A percentile compares a stretch with the other conserved stretches of the same genome.
These are phyloP conservation scores for Natrix natrix DNA, from an alignment of 2,797 vertebrate species.

Conservation along the genomic window DNA sequence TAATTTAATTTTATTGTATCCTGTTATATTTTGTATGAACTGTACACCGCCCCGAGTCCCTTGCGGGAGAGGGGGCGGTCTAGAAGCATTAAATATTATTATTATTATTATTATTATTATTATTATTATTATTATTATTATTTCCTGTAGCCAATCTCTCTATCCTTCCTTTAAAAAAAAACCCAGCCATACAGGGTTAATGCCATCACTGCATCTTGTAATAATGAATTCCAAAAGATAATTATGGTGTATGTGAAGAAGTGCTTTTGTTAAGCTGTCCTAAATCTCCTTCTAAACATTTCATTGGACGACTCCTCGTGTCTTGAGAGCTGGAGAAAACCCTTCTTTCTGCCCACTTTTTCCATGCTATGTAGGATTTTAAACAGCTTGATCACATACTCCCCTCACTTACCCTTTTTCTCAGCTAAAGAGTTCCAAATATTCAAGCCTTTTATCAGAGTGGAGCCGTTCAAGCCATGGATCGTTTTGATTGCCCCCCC, in stretches of 20 bases:
- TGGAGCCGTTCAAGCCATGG: neutral
- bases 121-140: too few relatives aligned
- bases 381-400: neutral
- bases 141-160: neutral
- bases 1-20: too few relatives aligned
- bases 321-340: neutral
- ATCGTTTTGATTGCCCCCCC: neutral
- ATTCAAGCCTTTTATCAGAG: neutral
- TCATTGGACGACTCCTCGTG: neutral
- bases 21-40: too few relatives aligned
- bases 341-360: neutral
- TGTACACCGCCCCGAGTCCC: too few relatives aligned
- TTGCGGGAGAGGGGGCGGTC: too few relatives aligned
- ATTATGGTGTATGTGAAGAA: neutral
- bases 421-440: neutral
- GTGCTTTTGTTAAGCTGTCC: neutral
- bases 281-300: neutral
- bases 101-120: too few relatives aligned
- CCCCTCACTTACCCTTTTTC: neutral
- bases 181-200: neutral
- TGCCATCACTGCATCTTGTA: neutral
- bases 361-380: neutral
- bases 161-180: neutral
- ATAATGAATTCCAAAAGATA: neutral
- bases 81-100: too few relatives aligned